Evolutionary conservation across 2,113 vertebrate genomes (phyloP).

Genomic region (Athene cunicularia): DNA sequence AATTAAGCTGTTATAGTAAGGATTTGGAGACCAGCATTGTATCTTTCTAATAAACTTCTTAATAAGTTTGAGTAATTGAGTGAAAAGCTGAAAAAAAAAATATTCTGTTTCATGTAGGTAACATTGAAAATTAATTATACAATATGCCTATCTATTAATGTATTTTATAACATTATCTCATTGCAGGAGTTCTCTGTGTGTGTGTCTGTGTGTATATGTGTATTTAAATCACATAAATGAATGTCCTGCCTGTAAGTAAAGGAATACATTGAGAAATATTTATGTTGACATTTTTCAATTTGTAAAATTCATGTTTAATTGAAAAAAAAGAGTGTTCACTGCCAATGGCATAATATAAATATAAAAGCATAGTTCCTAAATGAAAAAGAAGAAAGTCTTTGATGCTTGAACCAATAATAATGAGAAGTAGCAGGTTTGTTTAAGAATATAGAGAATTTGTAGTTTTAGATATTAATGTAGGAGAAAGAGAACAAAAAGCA

Average conservation of each 20-base stretch:
- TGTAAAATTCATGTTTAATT: neutral
- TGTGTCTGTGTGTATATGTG: neutral
- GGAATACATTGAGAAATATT: neutral
- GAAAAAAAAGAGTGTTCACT: neutral
- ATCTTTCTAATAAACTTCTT: neutral
- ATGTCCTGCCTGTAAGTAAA: neutral
- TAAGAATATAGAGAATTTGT: neutral
- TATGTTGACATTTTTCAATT: neutral
- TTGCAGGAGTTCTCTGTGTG: neutral
- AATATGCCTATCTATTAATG: neutral
- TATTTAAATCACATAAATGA: neutral
- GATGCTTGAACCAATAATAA: neutral
- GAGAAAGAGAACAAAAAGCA: neutral
- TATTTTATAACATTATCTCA: neutral
- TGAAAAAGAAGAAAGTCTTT: neutral
- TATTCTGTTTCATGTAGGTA: neutral
- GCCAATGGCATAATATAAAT: neutral
- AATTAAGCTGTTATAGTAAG: neutral
- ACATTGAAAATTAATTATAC: neutral
- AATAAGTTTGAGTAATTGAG: neutral
- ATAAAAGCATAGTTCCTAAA: neutral
- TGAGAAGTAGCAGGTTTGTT: neutral
- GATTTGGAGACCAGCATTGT: neutral
- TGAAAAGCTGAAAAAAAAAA: neutral
- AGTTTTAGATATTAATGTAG: neutral